Base-by-base conservation (phyloP, 2,888 invertebrate genomes). In the Mimachlamys varia region DNA sequence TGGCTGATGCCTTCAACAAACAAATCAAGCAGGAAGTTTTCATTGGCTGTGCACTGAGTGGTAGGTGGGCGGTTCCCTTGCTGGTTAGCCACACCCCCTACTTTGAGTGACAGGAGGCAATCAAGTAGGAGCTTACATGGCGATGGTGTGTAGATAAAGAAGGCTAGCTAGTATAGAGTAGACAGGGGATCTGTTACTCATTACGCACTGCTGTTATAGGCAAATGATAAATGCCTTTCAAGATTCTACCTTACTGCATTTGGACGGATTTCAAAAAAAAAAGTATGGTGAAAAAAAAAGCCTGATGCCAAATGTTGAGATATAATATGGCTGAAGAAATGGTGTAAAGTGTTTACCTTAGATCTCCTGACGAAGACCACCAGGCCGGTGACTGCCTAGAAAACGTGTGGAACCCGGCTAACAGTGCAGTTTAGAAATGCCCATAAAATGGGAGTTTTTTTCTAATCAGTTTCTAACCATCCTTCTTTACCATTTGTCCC, bases 201-300 rank as follows among this genome's bases (percentile, higher is more conserved):
- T 76, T 76, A 76, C 76, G 33, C 13, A 76, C 76, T 76, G 76
- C 76, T 76, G 76, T 76, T 76, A 76, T 76, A 76, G 76, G 76
- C 76, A 76, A 76, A 76, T 76, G 76, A 76, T 76, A 76, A 76
- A 76, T 76, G 76, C 76, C 76, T 76, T 76, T 76, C 76, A 76
- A 33, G 76, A 76, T 76, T 76, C 76, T 76, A 76, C 76, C 76
- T 76, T 76, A 76, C 33, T 76, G 76, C 76, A 76, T 27, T 76
- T 76, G 76, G 76, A 76, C 33, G 76, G 76, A 76, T 76, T 76
- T 76, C 76, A 76, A 76, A 76, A 76, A 76, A 53, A 33, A 76
- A 76, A 76, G 27, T 33, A 33, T 76, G 76, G 76, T 15, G 27
- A 76, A 76, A 76, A 62, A 76, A 76, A 2, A 1, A 1, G 33